Evolutionary conservation across 2,888 invertebrate genomes (phyloP).

Genomic region (Orthosia incerta): DNA sequence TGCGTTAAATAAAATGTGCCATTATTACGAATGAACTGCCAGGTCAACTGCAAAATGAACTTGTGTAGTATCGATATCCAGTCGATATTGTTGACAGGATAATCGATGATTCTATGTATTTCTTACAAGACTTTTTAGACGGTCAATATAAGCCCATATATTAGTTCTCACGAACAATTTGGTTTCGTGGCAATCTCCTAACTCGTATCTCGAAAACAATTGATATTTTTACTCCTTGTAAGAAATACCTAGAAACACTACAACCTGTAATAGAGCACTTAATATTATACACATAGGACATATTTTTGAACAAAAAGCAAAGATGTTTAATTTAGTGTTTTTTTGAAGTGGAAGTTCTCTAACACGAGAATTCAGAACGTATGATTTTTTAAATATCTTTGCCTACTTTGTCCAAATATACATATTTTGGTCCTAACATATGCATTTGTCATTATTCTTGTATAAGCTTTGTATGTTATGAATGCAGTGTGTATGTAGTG

Average conservation of each 20-base stretch:
- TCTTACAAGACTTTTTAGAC: not conserved
- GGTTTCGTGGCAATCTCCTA: no score
- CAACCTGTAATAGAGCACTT: not conserved
- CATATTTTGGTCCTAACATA: not conserved
- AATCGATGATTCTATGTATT: not conserved
- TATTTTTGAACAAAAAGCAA: constrained; percentile 1
- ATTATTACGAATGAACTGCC: constrained; percentile 7
- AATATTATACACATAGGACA: not conserved
- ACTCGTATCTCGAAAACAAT: no score
- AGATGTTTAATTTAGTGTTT: not conserved
- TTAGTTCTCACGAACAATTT: no score
- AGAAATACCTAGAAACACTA: not conserved
- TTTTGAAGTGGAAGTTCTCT: not conserved
- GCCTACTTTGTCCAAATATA: constrained; percentile 12
- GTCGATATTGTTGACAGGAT: not conserved
- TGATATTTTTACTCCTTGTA: not conserved
- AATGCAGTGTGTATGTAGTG: constrained; percentile 48
- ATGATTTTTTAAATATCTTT: not conserved
- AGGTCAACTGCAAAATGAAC: constrained; percentile 23
- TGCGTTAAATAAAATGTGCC: not conserved
- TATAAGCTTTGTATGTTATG: constrained; percentile 38
- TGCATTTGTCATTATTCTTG: not conserved
- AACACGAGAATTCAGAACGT: not conserved
- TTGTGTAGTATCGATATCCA: not conserved
- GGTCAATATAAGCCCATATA: not conserved